Base-by-base conservation (phyloP, 35 echinoderm and acorn worm species). In the Diadema setosum region DNA sequence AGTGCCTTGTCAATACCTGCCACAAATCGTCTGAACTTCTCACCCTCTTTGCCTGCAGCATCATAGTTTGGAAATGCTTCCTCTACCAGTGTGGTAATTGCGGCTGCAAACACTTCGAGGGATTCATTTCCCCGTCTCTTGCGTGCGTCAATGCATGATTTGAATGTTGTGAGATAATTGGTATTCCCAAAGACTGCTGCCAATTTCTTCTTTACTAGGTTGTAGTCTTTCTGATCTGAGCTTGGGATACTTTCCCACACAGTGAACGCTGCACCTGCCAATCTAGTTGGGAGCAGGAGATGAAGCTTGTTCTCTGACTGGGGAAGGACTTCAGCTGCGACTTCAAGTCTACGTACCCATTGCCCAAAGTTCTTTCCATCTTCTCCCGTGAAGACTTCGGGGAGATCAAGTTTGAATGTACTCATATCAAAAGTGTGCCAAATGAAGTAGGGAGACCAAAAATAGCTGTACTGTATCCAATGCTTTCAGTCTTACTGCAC, bases 11-110 rank as follows among this genome's bases (percentile, higher is more conserved):
- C 83, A 34, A 86, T 17, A 5, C 83, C 83, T 42, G 58, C 83
- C 57, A 86, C 44, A 60, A 86, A 86, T 40, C 58, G 83, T 18
- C 83, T 15, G 45, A 86, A 67, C 24, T 65, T 86, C 63, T 86
- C 83, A 17, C 83, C 57, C 6, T 86, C 59, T 46, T 86, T 39
- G 3, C 36, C 83, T 27, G 41, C 58, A 4, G 37, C 34, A 46
- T 65, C 58, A 61, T 86, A 69, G 15, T 45, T 86, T 6, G 83
- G 83, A 32, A 86, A 86, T 6, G 63, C 83, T 30, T 86, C 83
- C 5, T 60, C 39, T 17, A 86, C 58, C 34, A 86, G 33, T 5
- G 57, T 60, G 30, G 59, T n/a, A 43, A 86, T 86, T 15, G 58
- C 83, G n/a, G 58, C 58, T 20, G 83, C 20, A 23, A 65, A 86